Evolutionary conservation across 2,113 vertebrate genomes (phyloP).

Genomic region (Bufo gargarizans): DNA sequence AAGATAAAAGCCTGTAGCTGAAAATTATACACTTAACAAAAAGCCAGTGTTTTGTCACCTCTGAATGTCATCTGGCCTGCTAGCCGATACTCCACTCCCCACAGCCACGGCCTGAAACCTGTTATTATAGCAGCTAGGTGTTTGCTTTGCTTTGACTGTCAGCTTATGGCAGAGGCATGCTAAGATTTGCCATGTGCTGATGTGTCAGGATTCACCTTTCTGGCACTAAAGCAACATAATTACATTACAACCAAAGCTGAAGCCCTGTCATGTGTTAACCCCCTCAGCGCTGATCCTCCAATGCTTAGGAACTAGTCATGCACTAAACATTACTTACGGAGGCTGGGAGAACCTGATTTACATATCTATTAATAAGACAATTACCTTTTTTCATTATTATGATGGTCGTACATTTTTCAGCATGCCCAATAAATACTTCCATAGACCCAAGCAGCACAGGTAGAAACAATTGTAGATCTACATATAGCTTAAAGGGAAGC

Average conservation of each 20-base stretch:
- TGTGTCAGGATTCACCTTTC: constrained; percentile 17
- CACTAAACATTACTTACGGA: not conserved
- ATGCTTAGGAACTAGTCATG: not conserved
- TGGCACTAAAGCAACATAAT: not conserved
- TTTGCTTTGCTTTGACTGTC: constrained; percentile 14
- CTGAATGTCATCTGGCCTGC: constrained; percentile 31
- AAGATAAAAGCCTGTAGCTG: constrained; percentile 46
- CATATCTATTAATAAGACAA: no score
- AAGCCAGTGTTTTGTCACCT: constrained; percentile 40
- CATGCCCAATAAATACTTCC: no score
- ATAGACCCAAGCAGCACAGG: no score
- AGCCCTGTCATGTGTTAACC: not conserved
- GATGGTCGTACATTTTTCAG: no score
- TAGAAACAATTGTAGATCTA: no score
- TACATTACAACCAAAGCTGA: not conserved
- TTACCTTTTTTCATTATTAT: no score
- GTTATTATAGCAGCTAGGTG: constrained; percentile 32
- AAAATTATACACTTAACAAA: constrained; percentile 35
- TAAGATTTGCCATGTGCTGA: not conserved
- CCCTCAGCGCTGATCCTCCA: not conserved
- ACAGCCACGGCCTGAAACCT: constrained; percentile 19
- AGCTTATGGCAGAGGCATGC: constrained; percentile 32
- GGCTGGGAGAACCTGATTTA: no score
- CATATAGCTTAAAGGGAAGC: no score
- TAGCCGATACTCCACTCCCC: constrained; percentile 29